Evolutionary conservation across 37 sponge, comb jelly and placozoan genomes (phyloP), one percentile per base, ranked within the genome.

Genomic region (Spongia lamella): DNA sequence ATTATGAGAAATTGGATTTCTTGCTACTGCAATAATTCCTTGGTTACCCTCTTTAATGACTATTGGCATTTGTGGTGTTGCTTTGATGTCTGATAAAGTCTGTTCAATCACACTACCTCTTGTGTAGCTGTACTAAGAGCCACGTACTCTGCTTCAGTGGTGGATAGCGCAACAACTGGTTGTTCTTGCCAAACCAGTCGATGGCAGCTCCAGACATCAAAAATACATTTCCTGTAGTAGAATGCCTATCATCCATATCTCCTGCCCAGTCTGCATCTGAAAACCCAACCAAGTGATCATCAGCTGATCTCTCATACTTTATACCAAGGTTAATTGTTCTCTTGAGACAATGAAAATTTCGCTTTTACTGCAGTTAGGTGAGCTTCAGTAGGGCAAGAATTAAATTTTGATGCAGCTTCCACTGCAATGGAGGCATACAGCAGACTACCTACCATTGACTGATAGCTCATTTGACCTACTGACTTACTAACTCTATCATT

Each of bases 81-180:
- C 26, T 9, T 14, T 27, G 36, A 65, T 29, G 66, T 65, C 66
- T 26, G 66, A 65, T 43, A 65, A 20, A 75, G 49, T 55, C 58
- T 4, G 32, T 24, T 75, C 63, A 75, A 21, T 56, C 66, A 77
- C 11, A 11, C 16, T 27, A 37, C 66, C 37, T 63, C 78, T 63
- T 63, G 66, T 61, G 76, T 51, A 22, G 76, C 76, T 14, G 50
- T 15, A 61, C 76, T 61, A 15, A 75, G 63, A 36, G 76, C 76
- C n/a, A n/a, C n/a, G n/a, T n/a, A n/a, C n/a, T n/a, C n/a, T n/a
- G n/a, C n/a, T n/a, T n/a, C n/a, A n/a, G 25, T 62, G n/a, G n/a
- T n/a, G n/a, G n/a, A n/a, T n/a, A n/a, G n/a, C n/a, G n/a, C n/a
- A n/a, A n/a, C n/a, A n/a, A n/a, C n/a, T n/a, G n/a, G n/a, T n/a